Evolutionary conservation across 2,888 invertebrate genomes (phyloP).

Genomic region (Rotaria magnacalcarata): DNA sequence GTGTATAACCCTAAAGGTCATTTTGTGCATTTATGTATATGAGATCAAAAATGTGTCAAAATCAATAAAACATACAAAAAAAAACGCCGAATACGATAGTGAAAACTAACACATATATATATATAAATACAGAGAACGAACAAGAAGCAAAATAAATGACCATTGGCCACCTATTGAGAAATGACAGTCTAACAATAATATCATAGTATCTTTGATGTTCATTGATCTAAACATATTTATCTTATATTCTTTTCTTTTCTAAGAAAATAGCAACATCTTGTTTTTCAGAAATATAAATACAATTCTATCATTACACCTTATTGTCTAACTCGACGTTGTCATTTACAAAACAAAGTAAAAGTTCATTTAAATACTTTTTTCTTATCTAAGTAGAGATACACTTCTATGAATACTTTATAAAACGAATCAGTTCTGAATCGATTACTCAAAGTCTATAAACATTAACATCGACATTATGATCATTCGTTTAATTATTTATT

Average conservation of each 20-base stretch:
- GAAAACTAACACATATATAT: neutral
- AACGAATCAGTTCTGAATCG: neutral
- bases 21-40: neutral
- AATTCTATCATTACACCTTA: neutral
- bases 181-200: neutral
- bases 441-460: neutral
- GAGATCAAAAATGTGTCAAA: neutral
- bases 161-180: neutral
- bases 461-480: neutral
- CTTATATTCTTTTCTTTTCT: neutral
- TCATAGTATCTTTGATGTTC: neutral
- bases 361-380: neutral
- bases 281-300: neutral
- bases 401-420: too few species aligned
- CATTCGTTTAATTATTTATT: neutral
- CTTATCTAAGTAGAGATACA: neutral
- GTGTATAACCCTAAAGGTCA: neutral
- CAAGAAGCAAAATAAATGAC: neutral
- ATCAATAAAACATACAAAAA: conserved; percentile 11
- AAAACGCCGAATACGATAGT: neutral
- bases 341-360: neutral
- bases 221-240: neutral
- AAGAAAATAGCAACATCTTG: neutral
- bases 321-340: neutral
- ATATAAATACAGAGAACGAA: neutral